Evolutionary conservation across 2,113 vertebrate species (phyloP), one percentile per base, ranked within the genome.

Genomic region (Dryoscopus gambensis): DNA sequence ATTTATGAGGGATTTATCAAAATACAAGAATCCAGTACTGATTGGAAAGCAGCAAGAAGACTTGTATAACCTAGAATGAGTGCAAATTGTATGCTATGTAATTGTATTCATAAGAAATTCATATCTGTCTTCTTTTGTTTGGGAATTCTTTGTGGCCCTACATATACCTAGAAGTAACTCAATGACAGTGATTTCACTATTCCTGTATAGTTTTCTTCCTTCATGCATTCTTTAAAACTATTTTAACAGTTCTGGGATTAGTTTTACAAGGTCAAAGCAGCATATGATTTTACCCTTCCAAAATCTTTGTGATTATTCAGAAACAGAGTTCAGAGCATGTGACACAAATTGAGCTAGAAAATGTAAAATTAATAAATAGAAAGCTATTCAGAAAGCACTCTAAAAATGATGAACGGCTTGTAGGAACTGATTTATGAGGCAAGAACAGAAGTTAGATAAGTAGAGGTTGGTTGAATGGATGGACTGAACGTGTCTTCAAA

Each of bases 331-430:
- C 30, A 39, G 64, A 69, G 53, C 57, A 42, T 35, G 39, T 63
- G 74, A 84, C 22, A 27, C 9, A 0, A n/a, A n/a, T 49, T 5
- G 27, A 68, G 78, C 74, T 86, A 75, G 65, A 77, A 90, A 93
- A 90, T 77, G 71, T 76, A 85, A 93, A 87, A 93, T 95, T 87
- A 91, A 92, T 87, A 95, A 80, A 95, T 28, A 94, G 80, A 87
- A 85, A 85, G 57, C 79, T 78, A 42, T 77, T 93, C 52, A 75
- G 89, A 82, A 93, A 90, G 19, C 71, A 52, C 73, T 90, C 73
- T 90, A 79, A 92, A 95, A 93, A 69, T 95, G 88, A 95, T 93
- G 65, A 74, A 89, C 21, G 17, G 55, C 8, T 56, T 87, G 63
- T 60, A 39, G 55, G 49, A 62, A 31, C 31, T 95, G 94, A 95